Conservation (phyloP, 1,140 invertebrate genomes). For the Drosophila mojavensis region DNA sequence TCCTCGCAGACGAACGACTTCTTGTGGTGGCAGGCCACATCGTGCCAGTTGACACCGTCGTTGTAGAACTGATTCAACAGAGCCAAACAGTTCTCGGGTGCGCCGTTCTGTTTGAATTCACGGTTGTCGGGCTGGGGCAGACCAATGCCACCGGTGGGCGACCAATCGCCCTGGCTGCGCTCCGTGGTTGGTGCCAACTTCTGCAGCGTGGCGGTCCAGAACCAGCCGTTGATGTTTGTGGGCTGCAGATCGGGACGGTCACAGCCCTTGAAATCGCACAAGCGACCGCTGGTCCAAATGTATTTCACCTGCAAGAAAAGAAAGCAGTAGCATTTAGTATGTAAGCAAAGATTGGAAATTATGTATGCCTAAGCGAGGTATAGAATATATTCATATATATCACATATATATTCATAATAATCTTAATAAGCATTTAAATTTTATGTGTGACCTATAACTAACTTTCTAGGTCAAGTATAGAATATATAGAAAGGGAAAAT, state of each 20-base stretch:
- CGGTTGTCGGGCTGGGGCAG: constrained; percentile 93
- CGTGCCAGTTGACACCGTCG: constrained; percentile 94
- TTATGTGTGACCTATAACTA: too few species aligned
- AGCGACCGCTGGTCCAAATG: constrained; percentile 93
- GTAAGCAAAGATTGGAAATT: too few species aligned
- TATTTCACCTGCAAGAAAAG: constrained; percentile 85
- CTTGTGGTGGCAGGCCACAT: constrained; percentile 93
- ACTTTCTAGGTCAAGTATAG: too few species aligned
- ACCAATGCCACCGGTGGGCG: constrained; percentile 90
- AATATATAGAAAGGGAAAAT: too few species aligned
- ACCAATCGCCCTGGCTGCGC: constrained; percentile 92
- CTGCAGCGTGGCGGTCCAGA: constrained; percentile 93
- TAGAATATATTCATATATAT: too few species aligned
- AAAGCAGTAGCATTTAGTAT: too few species aligned
- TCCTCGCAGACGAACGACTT: constrained; percentile 94
- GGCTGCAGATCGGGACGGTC: constrained; percentile 91
- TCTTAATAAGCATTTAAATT: too few species aligned
- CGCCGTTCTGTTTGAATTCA: constrained; percentile 90
- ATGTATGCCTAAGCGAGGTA: too few species aligned
- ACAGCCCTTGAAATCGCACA: constrained; percentile 93
- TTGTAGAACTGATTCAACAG: constrained; percentile 94
- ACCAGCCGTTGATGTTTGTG: constrained; percentile 92
- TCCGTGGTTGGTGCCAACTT: constrained; percentile 91
- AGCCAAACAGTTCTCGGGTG: constrained; percentile 91
- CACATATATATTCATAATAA: too few species aligned